Conservation (phyloP, 2,888 invertebrate species). For the Pachliopta kotzebuea region DNA sequence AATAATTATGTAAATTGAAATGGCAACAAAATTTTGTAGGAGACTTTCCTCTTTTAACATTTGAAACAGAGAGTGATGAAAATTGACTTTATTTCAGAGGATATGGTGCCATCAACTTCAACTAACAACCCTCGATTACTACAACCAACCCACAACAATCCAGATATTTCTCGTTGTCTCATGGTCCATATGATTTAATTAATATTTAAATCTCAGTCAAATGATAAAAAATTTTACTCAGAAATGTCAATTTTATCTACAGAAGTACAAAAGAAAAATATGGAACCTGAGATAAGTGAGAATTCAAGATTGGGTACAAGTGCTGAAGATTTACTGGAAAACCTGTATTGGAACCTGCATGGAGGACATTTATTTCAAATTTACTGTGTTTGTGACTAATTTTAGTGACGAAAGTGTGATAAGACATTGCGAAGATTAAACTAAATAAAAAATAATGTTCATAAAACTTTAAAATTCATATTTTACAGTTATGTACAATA, state of each 20-base stretch:
- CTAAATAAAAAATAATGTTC: slow-evolving; percentile 27
- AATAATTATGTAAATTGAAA: slow-evolving; percentile 44
- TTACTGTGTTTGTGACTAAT: slow-evolving; percentile 58
- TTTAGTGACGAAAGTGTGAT: slow-evolving; percentile 49
- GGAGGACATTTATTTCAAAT: slow-evolving; percentile 82
- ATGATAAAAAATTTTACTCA: slow-evolving; percentile 53
- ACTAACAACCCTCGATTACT: slow-evolving; percentile 74
- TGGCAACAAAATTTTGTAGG: slow-evolving; percentile 61
- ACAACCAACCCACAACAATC: slow-evolving; percentile 80
- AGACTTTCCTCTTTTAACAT: slow-evolving; percentile 57
- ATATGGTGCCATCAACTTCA: slow-evolving; percentile 71
- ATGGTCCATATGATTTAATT: slow-evolving; percentile 83
- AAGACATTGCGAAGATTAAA: slow-evolving; percentile 32
- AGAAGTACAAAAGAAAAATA: slow-evolving; percentile 75
- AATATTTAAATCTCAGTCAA: slow-evolving; percentile 43
- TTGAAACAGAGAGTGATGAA: slow-evolving; percentile 68
- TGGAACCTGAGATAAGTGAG: slow-evolving; percentile 75
- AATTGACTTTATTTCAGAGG: slow-evolving; percentile 80
- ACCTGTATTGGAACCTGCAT: slow-evolving; percentile 82
- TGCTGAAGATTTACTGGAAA: slow-evolving; percentile 75
- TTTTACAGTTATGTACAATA: slow-evolving; percentile 59
- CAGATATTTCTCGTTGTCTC: slow-evolving; percentile 83
- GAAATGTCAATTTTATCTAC: slow-evolving; percentile 75
- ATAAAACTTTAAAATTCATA: slow-evolving; percentile 18
- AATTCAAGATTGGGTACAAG: slow-evolving; percentile 68